Evolutionary conservation across 2,113 vertebrate genomes (phyloP), one percentile per base, ranked within the genome.

Genomic region (Kobus ellipsiprymnus): DNA sequence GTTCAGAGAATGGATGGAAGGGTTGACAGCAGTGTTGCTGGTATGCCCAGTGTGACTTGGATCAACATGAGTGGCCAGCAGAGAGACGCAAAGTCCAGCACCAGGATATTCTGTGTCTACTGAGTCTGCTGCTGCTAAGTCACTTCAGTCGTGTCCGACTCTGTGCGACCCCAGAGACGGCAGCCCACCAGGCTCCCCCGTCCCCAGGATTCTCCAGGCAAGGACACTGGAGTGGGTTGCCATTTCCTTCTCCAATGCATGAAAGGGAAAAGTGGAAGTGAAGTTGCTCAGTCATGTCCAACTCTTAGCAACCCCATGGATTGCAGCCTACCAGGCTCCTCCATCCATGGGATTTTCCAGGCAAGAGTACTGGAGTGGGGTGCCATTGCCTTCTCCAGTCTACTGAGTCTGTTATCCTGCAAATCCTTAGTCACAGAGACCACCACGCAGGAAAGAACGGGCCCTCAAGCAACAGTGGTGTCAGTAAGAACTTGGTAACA

Each of bases 351-450:
- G 52, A 54, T 54, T 54, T 54, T 54, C 52, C 52, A 54, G 52
- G 52, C 52, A 54, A 54, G 52, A 54, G 52, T 2, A 19, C 52
- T 54, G 16, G 52, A 54, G 52, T 54, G 52, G 52, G 16, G 16
- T 54, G 52, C 52, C 52, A 7, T 19, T 17, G 52, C 52, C 52
- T 54, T 19, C 16, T 54, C 52, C 52, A 54, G 91, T 95, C 91
- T 55, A 1, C 81, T 40, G 91, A 81, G 74, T 60, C 96, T 60
- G 46, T 55, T 83, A 57, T 55, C 50, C 30, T 93, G 33, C 91
- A 95, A 50, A 77, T 87, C 90, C 21, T 86, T 74, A 91, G 95
- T 87, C 91, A 60, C 86, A 96, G 88, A 92, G 88, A 83, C 40
- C 46, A 59, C 71, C 57, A 44, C 29, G 21, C 27, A 77, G 78